Base-by-base conservation (phyloP, 2,888 invertebrate species). In the Autographa pulchrina region DNA sequence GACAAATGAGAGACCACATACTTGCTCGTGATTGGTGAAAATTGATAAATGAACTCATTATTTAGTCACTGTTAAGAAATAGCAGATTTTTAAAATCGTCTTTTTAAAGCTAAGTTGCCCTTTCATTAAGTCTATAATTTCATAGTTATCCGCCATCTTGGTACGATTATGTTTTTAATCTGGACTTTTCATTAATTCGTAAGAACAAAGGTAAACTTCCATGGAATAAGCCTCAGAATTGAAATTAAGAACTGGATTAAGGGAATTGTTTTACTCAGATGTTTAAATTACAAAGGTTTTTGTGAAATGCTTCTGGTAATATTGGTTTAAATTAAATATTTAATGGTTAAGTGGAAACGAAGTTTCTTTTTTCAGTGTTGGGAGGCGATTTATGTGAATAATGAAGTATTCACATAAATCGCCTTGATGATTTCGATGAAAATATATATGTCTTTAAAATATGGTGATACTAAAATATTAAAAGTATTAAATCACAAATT, bases 101-200 rank as follows among this genome's bases (percentile, higher is more conserved):
- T n/a, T n/a, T n/a, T n/a, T 35, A 35, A 35, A 35, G 35, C 5
- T 25, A 13, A 41, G 4, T 13, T 9, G 11, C 41, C n/a, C 6
- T 48, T n/a, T 6, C 7, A 48, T n/a, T n/a, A 16, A 6, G n/a
- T 48, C 48, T 48, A n/a, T 7, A 7, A n/a, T 48, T n/a, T n/a
- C 81, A 75, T 84, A 85, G 85, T 78, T 74, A 56, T 20, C 61
- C 54, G 31, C 67, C 76, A 78, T 84, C 48, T 85, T 75, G 72
- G 77, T 73, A 74, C 60, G 68, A 72, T 78, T 78, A 81, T 66
- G 72, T 75, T 77, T 25, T 61, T 78, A 78, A 85, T 83, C 70
- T 69, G 58, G 58, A 68, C 63, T 48, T 82, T 82, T 74, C 82
- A 84, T 83, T 84, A 83, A 75, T 80, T 78, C 66, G 70, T 66